A percentile compares a stretch with the other conserved stretches of the same genome.
phyloP scores from a whole-genome alignment of 1,140 invertebrate genomes.

The Caenorhabditis briggsae region DNA sequence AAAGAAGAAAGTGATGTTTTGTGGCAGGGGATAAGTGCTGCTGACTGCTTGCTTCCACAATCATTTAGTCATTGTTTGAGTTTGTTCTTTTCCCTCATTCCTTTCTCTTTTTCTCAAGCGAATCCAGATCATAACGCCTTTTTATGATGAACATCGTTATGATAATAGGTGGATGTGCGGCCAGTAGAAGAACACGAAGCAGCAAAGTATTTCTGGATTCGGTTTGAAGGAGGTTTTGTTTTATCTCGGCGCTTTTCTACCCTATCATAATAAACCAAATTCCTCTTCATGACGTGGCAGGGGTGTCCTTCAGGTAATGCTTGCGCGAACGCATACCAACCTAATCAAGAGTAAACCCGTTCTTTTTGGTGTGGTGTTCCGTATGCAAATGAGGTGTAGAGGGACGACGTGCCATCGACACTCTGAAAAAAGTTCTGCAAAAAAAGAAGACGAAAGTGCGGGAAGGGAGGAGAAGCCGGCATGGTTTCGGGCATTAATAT shows the following conservation, averaged over 20 bases:
- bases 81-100: conserved; percentile 48
- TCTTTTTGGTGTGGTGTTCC: conserved; percentile 23
- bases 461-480: conserved; percentile 30
- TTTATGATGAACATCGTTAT: conserved; percentile 55
- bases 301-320: neutral
- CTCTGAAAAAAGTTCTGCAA: conserved; percentile 28
- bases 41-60: neutral
- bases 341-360: conserved; percentile 53
- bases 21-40: conserved; percentile 29
- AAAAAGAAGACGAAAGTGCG: conserved; percentile 3
- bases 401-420: conserved; percentile 35
- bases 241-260: too few relatives aligned
- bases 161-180: conserved; percentile 54
- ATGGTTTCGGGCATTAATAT: conserved; percentile 49
- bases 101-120: conserved; percentile 49
- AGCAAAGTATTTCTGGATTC: conserved; percentile 27
- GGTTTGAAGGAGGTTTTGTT: neutral
- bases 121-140: conserved; percentile 54
- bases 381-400: conserved; percentile 53
- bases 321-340: neutral
- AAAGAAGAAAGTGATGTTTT: conserved; percentile 18
- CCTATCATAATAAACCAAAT: conserved; percentile 44
- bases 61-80: conserved; percentile 51
- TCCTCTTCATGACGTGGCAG: conserved; percentile 47
- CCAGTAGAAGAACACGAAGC: neutral